Percentiles rank a stretch among this genome's conserved stretches.
Evolutionary conservation across 2,888 invertebrate genomes (phyloP).

Genomic region (Prenolepis imparis): DNA sequence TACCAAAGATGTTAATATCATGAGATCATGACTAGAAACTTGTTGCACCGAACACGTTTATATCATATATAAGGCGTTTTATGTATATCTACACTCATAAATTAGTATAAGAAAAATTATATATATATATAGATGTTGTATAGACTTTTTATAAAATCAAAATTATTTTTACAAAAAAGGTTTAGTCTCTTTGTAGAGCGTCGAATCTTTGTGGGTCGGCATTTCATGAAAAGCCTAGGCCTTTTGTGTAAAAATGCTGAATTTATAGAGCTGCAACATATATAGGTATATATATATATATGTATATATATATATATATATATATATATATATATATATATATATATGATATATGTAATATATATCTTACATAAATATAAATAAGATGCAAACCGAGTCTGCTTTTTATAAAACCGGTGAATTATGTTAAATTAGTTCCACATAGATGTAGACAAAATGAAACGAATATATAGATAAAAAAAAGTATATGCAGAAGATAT

Average conservation of each 20-base stretch:
- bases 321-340: too few relatives aligned
- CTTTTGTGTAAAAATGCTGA: background rate
- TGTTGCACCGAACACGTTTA: conserved; percentile 38
- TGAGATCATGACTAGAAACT: background rate
- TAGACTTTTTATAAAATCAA: conserved; percentile 15
- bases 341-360: conserved; percentile 59
- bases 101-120: conserved; percentile 58
- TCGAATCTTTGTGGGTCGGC: background rate
- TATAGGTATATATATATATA: too few relatives aligned
- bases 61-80: conserved; percentile 38
- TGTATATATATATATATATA: too few relatives aligned
- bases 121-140: conserved; percentile 53
- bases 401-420: conserved; percentile 46
- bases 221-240: background rate
- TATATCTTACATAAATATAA: conserved; percentile 54
- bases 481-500: conserved; percentile 62
- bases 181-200: background rate
- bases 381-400: conserved; percentile 27
- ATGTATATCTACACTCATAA: conserved; percentile 54
- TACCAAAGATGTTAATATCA: conserved; percentile 47
- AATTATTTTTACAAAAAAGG: conserved; percentile 1
- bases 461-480: conserved; percentile 16
- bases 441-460: background rate
- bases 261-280: conserved; percentile 47
- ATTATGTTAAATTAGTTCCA: conserved; percentile 68